phyloP scores from a whole-genome alignment of 1,140 invertebrate genomes.

The Augochlora pura region DNA sequence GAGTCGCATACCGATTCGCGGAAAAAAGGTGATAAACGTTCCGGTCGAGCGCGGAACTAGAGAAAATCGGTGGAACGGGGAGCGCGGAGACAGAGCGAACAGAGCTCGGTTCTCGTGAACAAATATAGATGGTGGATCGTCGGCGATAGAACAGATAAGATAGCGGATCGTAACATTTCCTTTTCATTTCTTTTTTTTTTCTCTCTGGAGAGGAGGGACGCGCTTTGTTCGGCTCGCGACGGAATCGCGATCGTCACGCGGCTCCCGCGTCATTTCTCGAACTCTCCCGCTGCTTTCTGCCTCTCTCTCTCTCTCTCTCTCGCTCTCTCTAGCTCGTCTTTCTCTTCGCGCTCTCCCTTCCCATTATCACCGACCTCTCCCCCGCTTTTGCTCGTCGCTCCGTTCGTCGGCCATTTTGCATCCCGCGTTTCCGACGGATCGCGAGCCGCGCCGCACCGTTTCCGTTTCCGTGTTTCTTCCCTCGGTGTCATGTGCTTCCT shows the following conservation, averaged over 20 bases:
- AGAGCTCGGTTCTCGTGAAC: neutral
- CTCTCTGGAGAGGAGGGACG: no score
- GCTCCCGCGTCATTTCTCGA: neutral
- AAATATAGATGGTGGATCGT: neutral
- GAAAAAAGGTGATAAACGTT: no score
- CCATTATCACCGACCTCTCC: no score
- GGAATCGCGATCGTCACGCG: constrained; percentile 14
- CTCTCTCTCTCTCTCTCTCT: no score
- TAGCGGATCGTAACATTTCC: constrained; percentile 5
- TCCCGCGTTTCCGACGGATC: neutral
- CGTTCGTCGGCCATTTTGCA: neutral
- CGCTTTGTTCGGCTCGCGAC: neutral
- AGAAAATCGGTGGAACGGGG: neutral
- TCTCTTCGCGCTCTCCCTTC: no score
- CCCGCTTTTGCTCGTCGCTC: no score
- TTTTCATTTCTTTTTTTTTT: constrained; percentile 6
- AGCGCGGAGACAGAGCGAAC: no score
- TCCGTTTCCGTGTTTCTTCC: neutral
- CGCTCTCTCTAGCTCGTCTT: no score
- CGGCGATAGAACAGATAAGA: constrained; percentile 33
- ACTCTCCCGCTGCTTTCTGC: neutral
- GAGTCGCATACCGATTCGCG: no score
- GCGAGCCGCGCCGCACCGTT: no score
- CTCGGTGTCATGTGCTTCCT: constrained; percentile 24
- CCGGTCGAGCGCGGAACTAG: constrained; percentile 15